phyloP scores from a whole-genome alignment of 2,113 vertebrate species.

The Nothoprocta pentlandii region DNA sequence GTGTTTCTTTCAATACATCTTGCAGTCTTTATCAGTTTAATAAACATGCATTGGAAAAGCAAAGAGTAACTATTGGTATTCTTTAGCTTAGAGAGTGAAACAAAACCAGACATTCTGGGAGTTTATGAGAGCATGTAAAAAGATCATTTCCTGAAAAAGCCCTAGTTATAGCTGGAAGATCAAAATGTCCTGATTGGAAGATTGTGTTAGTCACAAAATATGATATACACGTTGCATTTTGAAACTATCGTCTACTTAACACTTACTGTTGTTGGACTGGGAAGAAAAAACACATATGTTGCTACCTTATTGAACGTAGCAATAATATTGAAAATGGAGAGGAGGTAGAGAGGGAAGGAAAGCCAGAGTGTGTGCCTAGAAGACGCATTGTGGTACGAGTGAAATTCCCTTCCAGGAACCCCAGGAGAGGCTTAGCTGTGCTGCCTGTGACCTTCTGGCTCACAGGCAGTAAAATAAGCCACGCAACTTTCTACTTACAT shows the following conservation, averaged over 20 bases:
- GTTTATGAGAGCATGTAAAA: slow-evolving; percentile 69
- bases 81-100: slow-evolving; percentile 45
- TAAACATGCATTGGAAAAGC: slow-evolving; percentile 57
- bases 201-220: slow-evolving; percentile 51
- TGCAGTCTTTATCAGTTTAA: slow-evolving; percentile 52
- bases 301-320: slow-evolving; percentile 33
- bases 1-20: slow-evolving; percentile 35
- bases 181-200: slow-evolving; percentile 67
- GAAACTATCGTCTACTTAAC: slow-evolving; percentile 43
- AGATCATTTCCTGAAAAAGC: slow-evolving; percentile 68
- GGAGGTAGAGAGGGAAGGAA: not conserved
- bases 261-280: slow-evolving; percentile 58
- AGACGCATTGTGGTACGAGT: not conserved
- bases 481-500: not conserved
- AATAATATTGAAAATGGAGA: not conserved
- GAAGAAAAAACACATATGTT: slow-evolving; percentile 1
- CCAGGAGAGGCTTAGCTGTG: not conserved
- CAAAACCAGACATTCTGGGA: slow-evolving; percentile 60
- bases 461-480: not conserved
- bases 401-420: slow-evolving; percentile 23
- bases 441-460: slow-evolving; percentile 17
- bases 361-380: slow-evolving; percentile 10
- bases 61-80: slow-evolving; percentile 53
- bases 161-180: slow-evolving; percentile 50
- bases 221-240: slow-evolving; percentile 45